These are phyloP conservation scores for Atrichornis clamosus DNA, from an alignment of 2,113 vertebrate species.

Conservation along the genomic window DNA sequence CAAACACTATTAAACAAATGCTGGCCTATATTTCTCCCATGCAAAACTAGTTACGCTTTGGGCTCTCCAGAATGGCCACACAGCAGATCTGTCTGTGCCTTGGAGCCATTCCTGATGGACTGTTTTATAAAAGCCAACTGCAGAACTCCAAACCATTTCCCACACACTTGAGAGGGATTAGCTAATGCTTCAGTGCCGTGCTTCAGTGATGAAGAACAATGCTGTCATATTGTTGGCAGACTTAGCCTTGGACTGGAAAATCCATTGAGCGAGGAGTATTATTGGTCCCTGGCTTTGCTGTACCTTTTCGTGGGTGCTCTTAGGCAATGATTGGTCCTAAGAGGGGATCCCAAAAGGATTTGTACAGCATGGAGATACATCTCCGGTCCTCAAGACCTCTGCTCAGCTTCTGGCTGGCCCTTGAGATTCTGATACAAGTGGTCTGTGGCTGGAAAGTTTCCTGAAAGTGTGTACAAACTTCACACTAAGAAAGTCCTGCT, in stretches of 20 bases:
- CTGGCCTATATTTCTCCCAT: neutral
- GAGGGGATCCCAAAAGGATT: neutral
- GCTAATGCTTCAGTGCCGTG: neutral
- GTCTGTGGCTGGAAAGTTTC: neutral
- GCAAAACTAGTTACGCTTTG: neutral
- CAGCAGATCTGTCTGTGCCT: neutral
- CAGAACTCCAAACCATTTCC: neutral
- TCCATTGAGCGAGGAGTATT: neutral
- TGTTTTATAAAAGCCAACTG: neutral
- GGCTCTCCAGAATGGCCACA: neutral
- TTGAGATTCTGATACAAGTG: neutral
- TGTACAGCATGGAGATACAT: neutral
- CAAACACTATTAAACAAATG: neutral
- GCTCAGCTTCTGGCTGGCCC: neutral
- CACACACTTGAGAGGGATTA: neutral
- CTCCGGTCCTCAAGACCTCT: neutral
- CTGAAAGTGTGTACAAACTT: neutral
- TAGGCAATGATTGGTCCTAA: neutral
- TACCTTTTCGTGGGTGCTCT: neutral
- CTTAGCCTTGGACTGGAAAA: neutral
- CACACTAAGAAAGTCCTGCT: accelerated
- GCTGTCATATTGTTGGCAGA: slow-evolving; percentile 22
- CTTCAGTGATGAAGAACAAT: neutral
- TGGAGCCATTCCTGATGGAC: neutral
- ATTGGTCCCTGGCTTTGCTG: neutral